Percentiles rank a stretch among this genome's conserved stretches.
These are phyloP conservation scores for Psittacula cyanocephala DNA, from an alignment of 2,113 vertebrate species.

Conservation along the genomic window DNA sequence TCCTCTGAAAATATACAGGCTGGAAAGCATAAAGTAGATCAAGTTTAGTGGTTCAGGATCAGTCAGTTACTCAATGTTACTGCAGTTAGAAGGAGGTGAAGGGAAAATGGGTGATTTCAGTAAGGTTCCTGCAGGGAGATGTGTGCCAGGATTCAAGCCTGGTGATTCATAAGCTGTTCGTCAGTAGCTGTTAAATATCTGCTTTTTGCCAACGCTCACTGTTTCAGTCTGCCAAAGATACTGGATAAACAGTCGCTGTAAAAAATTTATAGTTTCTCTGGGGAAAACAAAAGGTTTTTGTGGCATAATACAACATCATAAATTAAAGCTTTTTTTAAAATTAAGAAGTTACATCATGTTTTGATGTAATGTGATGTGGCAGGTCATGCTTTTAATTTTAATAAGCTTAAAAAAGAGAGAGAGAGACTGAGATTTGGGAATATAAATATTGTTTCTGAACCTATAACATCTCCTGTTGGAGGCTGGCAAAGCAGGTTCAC, in stretches of 20 bases:
- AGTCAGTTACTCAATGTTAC: background rate
- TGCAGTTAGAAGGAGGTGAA: background rate
- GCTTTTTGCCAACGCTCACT: constrained; percentile 47
- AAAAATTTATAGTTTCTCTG: constrained; percentile 65
- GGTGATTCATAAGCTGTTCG: constrained; percentile 40
- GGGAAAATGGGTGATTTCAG: background rate
- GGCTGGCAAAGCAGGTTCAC: constrained; percentile 11
- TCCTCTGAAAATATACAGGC: background rate
- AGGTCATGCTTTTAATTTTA: constrained; percentile 65
- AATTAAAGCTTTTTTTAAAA: constrained; percentile 62
- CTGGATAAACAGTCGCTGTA: constrained; percentile 55
- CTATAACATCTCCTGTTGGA: background rate
- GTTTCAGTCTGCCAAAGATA: constrained; percentile 55
- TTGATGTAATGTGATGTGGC: constrained; percentile 70
- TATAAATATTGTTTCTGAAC: constrained; percentile 11
- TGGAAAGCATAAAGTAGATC: background rate
- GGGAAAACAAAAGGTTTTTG: constrained; percentile 69
- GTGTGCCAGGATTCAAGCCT: background rate
- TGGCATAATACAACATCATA: constrained; percentile 54
- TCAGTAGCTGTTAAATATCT: constrained; percentile 49
- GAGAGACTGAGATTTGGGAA: background rate
- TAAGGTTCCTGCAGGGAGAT: background rate
- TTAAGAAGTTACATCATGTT: constrained; percentile 70
- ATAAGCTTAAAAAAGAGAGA: constrained; percentile 22
- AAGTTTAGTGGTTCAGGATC: background rate